Percentiles rank a stretch among this genome's conserved stretches.
Evolutionary conservation across 2,797 vertebrate genomes (phyloP).

Genomic region (Furcifer pardalis): DNA sequence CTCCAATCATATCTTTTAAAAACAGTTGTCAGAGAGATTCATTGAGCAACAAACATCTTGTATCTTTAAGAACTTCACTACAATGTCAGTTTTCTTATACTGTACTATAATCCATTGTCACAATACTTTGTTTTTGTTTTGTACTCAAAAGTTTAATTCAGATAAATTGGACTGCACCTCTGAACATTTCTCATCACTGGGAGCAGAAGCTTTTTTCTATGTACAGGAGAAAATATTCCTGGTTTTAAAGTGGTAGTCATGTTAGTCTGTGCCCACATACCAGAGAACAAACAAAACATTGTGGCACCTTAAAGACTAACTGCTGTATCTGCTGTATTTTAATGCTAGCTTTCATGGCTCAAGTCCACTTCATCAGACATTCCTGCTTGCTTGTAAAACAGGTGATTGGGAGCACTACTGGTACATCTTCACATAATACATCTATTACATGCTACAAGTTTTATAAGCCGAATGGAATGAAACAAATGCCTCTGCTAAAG

Average conservation of each 20-base stretch:
- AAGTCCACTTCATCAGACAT: too few relatives aligned
- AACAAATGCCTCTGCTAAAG: background rate
- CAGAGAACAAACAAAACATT: too few relatives aligned
- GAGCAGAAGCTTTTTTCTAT: background rate
- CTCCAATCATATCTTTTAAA: background rate
- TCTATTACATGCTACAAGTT: background rate
- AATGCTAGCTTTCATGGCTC: too few relatives aligned
- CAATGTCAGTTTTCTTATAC: too few relatives aligned
- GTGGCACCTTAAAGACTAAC: too few relatives aligned
- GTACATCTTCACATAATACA: constrained; percentile 22
- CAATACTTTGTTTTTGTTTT: background rate
- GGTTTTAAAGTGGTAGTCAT: too few relatives aligned
- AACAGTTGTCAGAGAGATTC: background rate
- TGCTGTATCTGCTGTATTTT: too few relatives aligned
- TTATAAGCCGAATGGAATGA: background rate
- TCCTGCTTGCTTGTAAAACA: background rate
- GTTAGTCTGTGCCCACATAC: too few relatives aligned
- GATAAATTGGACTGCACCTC: background rate
- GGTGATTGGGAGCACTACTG: constrained; percentile 27
- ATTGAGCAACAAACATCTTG: too few relatives aligned
- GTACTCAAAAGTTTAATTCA: background rate
- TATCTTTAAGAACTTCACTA: too few relatives aligned
- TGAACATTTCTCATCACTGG: too few relatives aligned
- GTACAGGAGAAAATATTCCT: background rate
- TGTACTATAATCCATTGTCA: too few relatives aligned